Base-by-base conservation (phyloP, 2,113 vertebrate genomes). In the Pungitius pungitius region DNA sequence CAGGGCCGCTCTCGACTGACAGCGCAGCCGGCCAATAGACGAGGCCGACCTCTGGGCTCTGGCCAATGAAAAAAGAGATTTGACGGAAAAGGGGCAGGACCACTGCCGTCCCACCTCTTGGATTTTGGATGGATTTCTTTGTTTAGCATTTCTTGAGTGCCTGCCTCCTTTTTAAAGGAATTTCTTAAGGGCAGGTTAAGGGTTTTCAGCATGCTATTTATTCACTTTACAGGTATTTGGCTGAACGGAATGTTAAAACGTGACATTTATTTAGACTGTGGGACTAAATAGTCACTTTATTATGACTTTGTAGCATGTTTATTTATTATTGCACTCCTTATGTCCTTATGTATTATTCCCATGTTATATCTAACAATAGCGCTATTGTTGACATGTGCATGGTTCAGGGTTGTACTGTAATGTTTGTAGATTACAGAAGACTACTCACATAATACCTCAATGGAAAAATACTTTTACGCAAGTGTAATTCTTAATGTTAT, bases 41-140 rank as follows among this genome's bases (percentile, higher is more conserved):
- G 64, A 39, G 8, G 24, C 33, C 0, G n/a, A 69, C 22, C 43
- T n/a, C 15, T 8, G 27, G 8, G 1, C 0, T 0, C 1, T 43
- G 74, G 54, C 93, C 92, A 91, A 94, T 94, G 26, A 87, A 3
- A 75, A 24, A 1, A 2, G 8, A 69, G 39, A 0, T 27, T 30
- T 0, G 0, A 4, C 4, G 54, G 1, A 4, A 49, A 59, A 69
- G 63, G 70, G 91, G 93, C 66, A 1, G 89, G 74, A 4, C 22
- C 45, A 55, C 35, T 24, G 40, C 39, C 10, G 66, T 52, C 47
- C 72, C 64, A 10, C 87, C 71, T 52, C 39, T 55, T 82, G 78
- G 78, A 62, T 81, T 80, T 77, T 74, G 17, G 77, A 80, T 57
- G 77, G 82, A 80, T 69, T 89, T 90, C 91, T 93, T 93, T 93